Evolutionary conservation across 2,113 vertebrate genomes (phyloP).

Genomic region (Isurus oxyrinchus): DNA sequence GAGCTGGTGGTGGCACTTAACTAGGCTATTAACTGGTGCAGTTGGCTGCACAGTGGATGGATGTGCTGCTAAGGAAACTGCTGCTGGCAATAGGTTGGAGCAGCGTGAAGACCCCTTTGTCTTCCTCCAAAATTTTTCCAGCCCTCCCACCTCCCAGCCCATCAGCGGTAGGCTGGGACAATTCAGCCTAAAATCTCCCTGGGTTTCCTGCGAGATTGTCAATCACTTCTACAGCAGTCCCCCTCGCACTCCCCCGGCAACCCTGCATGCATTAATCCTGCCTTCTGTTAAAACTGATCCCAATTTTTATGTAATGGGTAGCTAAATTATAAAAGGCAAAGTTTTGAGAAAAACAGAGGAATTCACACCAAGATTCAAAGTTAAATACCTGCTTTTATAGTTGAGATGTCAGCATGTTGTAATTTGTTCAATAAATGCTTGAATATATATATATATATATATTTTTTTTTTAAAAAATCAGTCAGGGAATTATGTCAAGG

Average conservation of each 20-base stretch:
- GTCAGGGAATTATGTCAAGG: background rate
- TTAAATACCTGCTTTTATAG: background rate
- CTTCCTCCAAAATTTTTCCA: no score
- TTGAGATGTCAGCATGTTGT: background rate
- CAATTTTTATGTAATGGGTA: background rate
- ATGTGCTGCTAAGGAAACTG: no score
- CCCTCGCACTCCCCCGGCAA: background rate
- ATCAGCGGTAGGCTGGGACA: no score
- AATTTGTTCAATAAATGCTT: background rate
- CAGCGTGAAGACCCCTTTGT: no score
- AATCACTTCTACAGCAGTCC: background rate
- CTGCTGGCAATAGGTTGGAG: no score
- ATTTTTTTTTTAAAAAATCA: background rate
- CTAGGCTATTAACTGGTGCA: no score
- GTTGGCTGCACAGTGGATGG: no score
- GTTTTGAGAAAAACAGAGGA: background rate
- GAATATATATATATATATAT: background rate
- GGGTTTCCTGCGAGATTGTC: background rate
- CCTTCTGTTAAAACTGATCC: background rate
- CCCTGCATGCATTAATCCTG: background rate
- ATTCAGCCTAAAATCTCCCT: background rate
- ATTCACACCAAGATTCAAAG: background rate
- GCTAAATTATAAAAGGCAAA: background rate
- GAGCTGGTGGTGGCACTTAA: no score
- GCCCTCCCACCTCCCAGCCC: no score